A percentile compares a stretch with the other conserved stretches of the same genome.
Conservation (phyloP, 2,797 vertebrate species). For the Sebastes steindachneri region DNA sequence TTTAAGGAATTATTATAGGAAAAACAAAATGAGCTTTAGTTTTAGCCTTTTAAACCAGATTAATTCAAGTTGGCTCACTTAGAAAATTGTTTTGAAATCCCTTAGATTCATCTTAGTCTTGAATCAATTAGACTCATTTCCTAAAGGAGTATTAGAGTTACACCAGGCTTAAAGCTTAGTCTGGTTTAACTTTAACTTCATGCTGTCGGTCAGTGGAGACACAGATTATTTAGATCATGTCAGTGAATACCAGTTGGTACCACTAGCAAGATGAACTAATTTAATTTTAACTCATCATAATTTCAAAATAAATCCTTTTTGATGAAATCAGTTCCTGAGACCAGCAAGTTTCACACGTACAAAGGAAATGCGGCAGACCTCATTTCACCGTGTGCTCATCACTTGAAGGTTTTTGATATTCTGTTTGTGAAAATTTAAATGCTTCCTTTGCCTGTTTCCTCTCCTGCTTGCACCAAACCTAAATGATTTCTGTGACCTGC, state of each 20-base stretch:
- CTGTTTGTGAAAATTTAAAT: neutral
- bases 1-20: neutral
- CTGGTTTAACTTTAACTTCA: neutral
- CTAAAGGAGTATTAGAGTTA: neutral
- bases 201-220: neutral
- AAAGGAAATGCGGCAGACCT: neutral
- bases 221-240: neutral
- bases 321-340: neutral
- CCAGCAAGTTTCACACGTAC: fast-evolving
- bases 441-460: neutral
- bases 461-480: neutral
- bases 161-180: neutral
- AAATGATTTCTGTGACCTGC: neutral
- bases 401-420: neutral
- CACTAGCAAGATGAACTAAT: neutral
- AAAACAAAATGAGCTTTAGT: neutral
- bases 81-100: neutral
- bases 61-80: neutral
- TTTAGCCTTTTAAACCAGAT: neutral
- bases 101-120: neutral
- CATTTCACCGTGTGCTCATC: neutral
- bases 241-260: neutral
- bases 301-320: neutral
- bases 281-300: neutral
- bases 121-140: neutral